Evolutionary conservation across 2,797 vertebrate species (phyloP).

Genomic region (Pachyuromys duprasi): DNA sequence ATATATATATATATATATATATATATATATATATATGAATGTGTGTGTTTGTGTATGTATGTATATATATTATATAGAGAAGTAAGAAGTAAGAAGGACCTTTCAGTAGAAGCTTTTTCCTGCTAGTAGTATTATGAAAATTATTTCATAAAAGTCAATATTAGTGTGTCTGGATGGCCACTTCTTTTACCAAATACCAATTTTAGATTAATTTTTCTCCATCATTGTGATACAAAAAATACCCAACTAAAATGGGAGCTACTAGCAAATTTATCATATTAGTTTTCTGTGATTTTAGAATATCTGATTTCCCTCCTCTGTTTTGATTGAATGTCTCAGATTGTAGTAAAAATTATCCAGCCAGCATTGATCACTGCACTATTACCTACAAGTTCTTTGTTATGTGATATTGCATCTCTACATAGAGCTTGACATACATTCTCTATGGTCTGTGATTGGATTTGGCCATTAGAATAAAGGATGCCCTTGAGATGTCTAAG

Average conservation of each 20-base stretch:
- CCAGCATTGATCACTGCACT: neutral
- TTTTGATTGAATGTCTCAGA: neutral
- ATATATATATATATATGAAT: too few species aligned
- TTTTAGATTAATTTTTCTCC: neutral
- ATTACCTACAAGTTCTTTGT: accelerated
- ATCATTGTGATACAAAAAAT: neutral
- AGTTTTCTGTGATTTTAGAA: neutral
- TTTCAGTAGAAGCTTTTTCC: neutral
- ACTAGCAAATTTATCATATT: too few species aligned
- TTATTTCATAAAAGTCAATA: neutral
- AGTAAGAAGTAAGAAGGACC: too few species aligned
- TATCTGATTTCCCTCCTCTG: neutral
- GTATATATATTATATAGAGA: too few species aligned
- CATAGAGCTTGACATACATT: neutral
- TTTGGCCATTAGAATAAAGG: neutral
- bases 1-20: too few species aligned
- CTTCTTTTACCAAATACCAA: neutral
- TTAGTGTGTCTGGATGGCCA: neutral
- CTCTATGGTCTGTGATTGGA: neutral
- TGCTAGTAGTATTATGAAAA: neutral
- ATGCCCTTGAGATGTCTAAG: neutral
- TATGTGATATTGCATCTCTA: neutral
- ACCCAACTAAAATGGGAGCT: too few species aligned
- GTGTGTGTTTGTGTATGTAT: too few species aligned
- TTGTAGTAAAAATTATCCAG: neutral